Base-by-base conservation (phyloP, 2,888 invertebrate genomes). In the Archaeoteleia sp. region DNA sequence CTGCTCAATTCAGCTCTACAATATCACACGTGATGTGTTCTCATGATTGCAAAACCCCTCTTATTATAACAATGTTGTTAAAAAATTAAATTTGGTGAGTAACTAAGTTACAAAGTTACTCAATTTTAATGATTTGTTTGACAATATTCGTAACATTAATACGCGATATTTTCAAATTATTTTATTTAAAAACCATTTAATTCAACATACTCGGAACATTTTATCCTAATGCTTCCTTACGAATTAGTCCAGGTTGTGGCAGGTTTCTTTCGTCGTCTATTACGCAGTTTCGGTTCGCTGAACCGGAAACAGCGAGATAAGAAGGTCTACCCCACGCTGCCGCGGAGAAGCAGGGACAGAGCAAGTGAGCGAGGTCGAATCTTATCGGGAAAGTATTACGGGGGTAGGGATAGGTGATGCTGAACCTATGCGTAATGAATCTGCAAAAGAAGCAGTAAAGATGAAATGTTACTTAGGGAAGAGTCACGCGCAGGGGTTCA, bases 251-350 rank as follows among this genome's bases (percentile, higher is more conserved):
- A 42, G 67, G 63, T 68, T 72, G 62, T 45, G 58, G 66, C 69
- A 54, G 62, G 67, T 63, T 78, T 73, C 75, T 78, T 76, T 77
- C 76, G 77, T 74, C 80, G 77, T 78, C 81, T 82, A 83, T 83
- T 84, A 83, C 84, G 84, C 85, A 85, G 84, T 85, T 85, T 83
- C 85, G 80, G 81, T 71, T 80, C 85, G 81, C 72, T 83, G 85
- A 83, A 84, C 85, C 84, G 85, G 84, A 85, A 86, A 84, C 84
- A 77, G 76, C 78, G 81, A 85, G 86, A 86, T 86, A 86, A 85
- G 86, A 80, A 77, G 70, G 68, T 70, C 65, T 63, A 57, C 63
- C 63, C 72, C 62, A 67, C 65, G 54, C 67, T 67, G 68, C 53
- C 60, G 70, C 48, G 62, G 57, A 75, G 71, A 70, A 70, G 69